Conservation (phyloP, 2,888 invertebrate genomes). For the Caenorhabditis sp. region DNA sequence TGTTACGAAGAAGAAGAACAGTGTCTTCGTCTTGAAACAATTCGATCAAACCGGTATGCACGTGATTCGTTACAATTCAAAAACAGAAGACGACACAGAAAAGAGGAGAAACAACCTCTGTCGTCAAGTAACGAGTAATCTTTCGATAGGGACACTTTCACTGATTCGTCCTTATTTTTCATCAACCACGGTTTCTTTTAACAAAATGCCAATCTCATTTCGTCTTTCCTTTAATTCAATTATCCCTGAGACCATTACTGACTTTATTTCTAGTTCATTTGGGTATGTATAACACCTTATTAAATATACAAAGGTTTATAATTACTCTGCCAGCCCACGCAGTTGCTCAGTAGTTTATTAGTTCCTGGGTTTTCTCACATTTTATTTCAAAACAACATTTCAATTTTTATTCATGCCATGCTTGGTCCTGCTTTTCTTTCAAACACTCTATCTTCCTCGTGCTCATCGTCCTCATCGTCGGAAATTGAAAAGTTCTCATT, state of each 20-base stretch:
- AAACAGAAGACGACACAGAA: too few relatives aligned
- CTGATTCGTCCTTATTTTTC: neutral
- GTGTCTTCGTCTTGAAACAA: conserved; percentile 1
- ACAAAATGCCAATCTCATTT: neutral
- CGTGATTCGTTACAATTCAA: conserved; percentile 27
- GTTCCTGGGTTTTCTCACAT: neutral
- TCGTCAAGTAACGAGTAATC: conserved; percentile 38
- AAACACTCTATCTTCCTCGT: conserved; percentile 39
- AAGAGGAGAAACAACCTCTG: neutral
- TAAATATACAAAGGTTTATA: conserved; percentile 1
- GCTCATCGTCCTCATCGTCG: conserved; percentile 57
- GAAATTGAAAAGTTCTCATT: conserved; percentile 62
- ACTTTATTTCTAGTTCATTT: neutral
- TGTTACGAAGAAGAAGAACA: too few relatives aligned
- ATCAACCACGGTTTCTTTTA: neutral
- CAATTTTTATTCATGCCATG: conserved; percentile 39
- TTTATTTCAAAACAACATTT: conserved; percentile 10
- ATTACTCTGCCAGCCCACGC: neutral
- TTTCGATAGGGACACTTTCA: conserved; percentile 3
- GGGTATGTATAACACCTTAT: neutral
- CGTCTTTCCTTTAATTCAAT: neutral
- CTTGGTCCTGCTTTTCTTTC: conserved; percentile 30
- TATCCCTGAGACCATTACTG: too few relatives aligned
- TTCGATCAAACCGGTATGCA: conserved; percentile 31
- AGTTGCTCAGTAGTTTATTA: neutral